Conservation (phyloP, 2,113 vertebrate species). For the Orientallactaga bullata region DNA sequence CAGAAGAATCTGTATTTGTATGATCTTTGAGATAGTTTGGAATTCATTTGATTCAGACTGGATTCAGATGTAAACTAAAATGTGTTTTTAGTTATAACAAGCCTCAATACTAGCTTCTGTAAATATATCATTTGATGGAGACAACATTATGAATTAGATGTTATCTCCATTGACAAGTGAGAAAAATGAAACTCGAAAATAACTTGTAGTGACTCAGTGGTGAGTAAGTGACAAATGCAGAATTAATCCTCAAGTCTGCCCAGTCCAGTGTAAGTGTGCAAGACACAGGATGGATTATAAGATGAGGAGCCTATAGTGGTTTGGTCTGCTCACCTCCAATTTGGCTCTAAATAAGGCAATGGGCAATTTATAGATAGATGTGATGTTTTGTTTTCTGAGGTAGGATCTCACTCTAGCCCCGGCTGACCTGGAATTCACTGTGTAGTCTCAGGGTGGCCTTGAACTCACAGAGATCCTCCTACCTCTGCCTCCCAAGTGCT, state of each 20-base stretch:
- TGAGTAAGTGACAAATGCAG: background rate
- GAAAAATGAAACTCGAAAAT: constrained; percentile 19
- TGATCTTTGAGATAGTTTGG: background rate
- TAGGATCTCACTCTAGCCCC: too few species aligned
- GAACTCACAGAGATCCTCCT: too few species aligned
- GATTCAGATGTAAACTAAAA: background rate
- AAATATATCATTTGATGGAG: constrained; percentile 39
- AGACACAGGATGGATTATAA: background rate
- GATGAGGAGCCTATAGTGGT: background rate
- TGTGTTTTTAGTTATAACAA: background rate
- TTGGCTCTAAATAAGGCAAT: background rate
- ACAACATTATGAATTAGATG: background rate
- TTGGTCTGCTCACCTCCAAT: background rate
- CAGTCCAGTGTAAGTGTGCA: background rate
- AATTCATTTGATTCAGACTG: background rate
- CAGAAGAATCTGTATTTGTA: background rate
- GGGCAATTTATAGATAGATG: background rate
- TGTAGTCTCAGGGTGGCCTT: too few species aligned
- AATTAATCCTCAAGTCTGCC: background rate
- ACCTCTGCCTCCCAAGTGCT: too few species aligned
- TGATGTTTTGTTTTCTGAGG: background rate
- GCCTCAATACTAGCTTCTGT: background rate
- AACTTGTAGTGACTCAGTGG: background rate
- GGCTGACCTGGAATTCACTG: too few species aligned
- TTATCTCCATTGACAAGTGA: constrained; percentile 42